phyloP scores from a whole-genome alignment of 2,113 vertebrate species.

The Eupsittula cactorum region DNA sequence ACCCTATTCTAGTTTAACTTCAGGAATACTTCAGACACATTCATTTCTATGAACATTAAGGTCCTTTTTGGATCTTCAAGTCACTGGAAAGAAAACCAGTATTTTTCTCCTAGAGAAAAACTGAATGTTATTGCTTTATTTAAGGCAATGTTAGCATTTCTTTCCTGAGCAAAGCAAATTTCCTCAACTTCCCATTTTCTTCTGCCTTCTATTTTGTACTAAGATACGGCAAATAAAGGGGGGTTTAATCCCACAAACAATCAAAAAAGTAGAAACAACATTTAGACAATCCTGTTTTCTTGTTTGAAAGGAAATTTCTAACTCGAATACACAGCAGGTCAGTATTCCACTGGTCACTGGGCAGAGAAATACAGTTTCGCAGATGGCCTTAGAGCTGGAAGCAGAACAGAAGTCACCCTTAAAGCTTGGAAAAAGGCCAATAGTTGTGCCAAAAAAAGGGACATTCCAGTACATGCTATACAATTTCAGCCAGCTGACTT shows the following conservation, averaged over 20 bases:
- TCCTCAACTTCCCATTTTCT: neutral
- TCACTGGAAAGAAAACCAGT: neutral
- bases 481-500: neutral
- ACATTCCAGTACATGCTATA: neutral
- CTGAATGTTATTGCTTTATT: neutral
- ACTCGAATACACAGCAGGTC: neutral
- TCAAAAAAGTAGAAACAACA: neutral
- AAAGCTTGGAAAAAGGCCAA: neutral
- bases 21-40: neutral
- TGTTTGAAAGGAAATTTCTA: neutral
- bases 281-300: neutral
- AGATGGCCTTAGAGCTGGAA: neutral
- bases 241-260: neutral
- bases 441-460: neutral
- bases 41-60: neutral
- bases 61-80: neutral
- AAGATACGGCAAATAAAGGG: neutral
- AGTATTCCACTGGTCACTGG: neutral
- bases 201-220: neutral
- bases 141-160: neutral
- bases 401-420: neutral
- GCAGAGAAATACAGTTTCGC: neutral
- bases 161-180: neutral
- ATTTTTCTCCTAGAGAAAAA: neutral
- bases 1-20: neutral